Base-by-base conservation (phyloP, 1,140 invertebrate species). In the Carcinoscorpius rotundicauda region DNA sequence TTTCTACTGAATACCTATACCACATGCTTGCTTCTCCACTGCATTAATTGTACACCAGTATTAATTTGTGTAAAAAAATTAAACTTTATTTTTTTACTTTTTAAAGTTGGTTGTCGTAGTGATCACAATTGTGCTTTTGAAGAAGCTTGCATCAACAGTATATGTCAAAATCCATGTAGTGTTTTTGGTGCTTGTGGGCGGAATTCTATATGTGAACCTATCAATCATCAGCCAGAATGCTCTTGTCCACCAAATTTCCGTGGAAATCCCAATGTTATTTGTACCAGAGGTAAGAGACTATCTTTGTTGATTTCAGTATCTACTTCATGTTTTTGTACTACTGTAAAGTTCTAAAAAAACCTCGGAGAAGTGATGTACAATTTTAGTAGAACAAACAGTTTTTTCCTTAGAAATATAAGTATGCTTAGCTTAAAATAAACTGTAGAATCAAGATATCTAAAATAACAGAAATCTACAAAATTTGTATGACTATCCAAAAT, bases 171-270 rank as follows among this genome's bases (percentile, higher is more conserved):
- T 78, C 90, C 90, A 3, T 94, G 91, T 71, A 72, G 81, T 0
- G 76, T 77, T 6, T 68, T 69, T 53, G 71, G 70, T 58, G 72
- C 72, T 6, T 88, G 85, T 73, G 85, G 84, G 48, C 84, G 87
- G 10, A 73, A 72, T 60, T 71, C 75, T 4, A 75, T 83, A 72
- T 77, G 76, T 73, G 86, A 85, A 61, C 84, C 84, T 2, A 86
- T 87, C 49, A 85, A 86, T 61, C 87, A 91, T 72, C 78, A 82
- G 69, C 81, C 88, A 68, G 87, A 87, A 62, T 87, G 85, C 72
- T 82, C 84, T 52, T 87, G 86, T 74, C 73, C 84, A 8, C 79
- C 83, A 3, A 83, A 86, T 60, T 87, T 84, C 69, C 84, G 85
- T 11, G 89, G 89, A 49, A 88, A 89, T 74, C 82, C 89, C 64